Evolutionary conservation across 2,113 vertebrate species (phyloP), one percentile per base, ranked within the genome.

Genomic region (Holacanthus passer): DNA sequence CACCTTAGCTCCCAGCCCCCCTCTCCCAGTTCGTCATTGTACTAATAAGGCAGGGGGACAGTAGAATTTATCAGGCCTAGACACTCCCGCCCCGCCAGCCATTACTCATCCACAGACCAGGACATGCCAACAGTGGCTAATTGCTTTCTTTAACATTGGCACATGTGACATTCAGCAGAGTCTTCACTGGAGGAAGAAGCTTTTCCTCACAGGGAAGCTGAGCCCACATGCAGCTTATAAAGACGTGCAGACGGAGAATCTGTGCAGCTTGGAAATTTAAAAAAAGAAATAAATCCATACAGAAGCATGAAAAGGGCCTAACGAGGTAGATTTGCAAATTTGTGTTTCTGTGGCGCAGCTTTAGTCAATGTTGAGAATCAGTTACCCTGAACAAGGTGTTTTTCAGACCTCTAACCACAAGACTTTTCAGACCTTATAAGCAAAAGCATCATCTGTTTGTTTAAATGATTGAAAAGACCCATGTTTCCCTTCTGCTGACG

Each of bases 61-160:
- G 92, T 88, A 71, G 90, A 84, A 94, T 94, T 94, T 94, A 95
- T 95, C 92, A 91, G 89, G 79, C 81, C 85, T 71, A 87, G 91
- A 92, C 92, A 93, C 88, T 94, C 84, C 84, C 79, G 83, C 90
- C 91, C 88, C 73, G 77, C 64, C 91, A 91, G 92, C 90, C 94
- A 95, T 95, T 95, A 94, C 90, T 95, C 94, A 95, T 94, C 91
- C 91, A 71, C 87, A 89, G 87, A 89, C 84, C 90, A 79, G 89
- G 79, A 93, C 91, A 87, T 82, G 91, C 86, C 93, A 88, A 76
- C 90, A 8, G 77, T 55, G 75, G 90, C 93, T 95, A 95, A 95
- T 95, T 94, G 94, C 95, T 90, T 90, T 89, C 89, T 91, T 94
- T 88, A 93, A 85, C 82, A 84, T 77, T 89, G 86, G 84, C 90